phyloP scores from a whole-genome alignment of 2,797 vertebrate species.

The Petrocephalus schoutedeni region DNA sequence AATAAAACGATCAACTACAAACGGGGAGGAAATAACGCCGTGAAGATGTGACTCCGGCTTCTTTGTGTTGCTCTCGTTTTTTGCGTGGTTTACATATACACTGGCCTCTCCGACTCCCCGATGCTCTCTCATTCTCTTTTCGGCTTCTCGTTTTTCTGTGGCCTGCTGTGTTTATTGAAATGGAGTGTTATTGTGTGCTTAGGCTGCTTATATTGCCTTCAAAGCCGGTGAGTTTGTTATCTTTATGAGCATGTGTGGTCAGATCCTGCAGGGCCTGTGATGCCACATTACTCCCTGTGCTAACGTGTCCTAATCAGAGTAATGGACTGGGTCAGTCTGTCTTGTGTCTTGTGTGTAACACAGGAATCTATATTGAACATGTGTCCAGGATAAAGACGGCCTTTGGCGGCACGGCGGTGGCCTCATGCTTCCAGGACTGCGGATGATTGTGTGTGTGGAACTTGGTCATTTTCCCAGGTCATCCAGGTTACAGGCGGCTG shows the following conservation, averaged over 20 bases:
- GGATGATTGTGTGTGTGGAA: neutral
- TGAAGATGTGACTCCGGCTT: neutral
- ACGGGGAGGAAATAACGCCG: neutral
- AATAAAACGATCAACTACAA: neutral
- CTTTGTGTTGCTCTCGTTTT: neutral
- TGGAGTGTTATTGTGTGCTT: neutral
- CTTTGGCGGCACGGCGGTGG: neutral
- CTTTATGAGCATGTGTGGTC: neutral
- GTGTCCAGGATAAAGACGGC: neutral
- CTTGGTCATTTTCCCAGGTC: neutral
- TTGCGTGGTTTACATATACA: neutral
- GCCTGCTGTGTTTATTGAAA: neutral
- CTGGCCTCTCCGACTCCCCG: neutral
- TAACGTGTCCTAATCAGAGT: slow-evolving; percentile 34
- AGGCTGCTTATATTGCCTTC: too few species aligned
- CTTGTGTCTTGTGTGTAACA: neutral
- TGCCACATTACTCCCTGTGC: slow-evolving; percentile 26
- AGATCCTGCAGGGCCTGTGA: neutral
- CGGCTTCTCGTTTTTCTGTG: neutral
- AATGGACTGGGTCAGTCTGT: slow-evolving; percentile 8
- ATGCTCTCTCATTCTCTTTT: neutral
- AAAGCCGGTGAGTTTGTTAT: neutral
- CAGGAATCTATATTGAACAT: neutral
- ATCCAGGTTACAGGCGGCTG: neutral
- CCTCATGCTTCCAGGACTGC: neutral